phyloP scores from a whole-genome alignment of 2,888 invertebrate species.

The Dendrolimus pini region DNA sequence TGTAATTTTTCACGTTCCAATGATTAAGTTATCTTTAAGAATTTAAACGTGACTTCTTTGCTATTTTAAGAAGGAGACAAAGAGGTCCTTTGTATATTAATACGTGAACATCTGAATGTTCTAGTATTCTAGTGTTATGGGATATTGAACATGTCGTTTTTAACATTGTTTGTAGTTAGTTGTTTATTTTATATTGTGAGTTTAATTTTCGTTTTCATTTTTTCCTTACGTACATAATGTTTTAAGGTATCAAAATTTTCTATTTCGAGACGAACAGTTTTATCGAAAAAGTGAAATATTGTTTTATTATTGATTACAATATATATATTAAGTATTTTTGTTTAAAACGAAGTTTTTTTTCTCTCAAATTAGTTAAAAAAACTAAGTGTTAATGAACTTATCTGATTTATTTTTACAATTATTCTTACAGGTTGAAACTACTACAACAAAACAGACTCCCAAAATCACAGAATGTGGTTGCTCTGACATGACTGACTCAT shows the following conservation, averaged over 20 bases:
- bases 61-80: neutral
- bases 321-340: too few relatives aligned
- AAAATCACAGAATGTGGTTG: neutral
- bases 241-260: neutral
- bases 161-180: conserved; percentile 23
- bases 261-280: too few relatives aligned
- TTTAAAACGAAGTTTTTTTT: too few relatives aligned
- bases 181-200: conserved; percentile 30
- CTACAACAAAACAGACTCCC: neutral
- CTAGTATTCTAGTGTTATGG: neutral
- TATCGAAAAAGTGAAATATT: too few relatives aligned
- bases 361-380: too few relatives aligned
- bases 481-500: neutral
- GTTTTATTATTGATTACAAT: too few relatives aligned
- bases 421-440: neutral
- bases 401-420: too few relatives aligned
- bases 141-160: conserved; percentile 24
- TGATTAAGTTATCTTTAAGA: conserved; percentile 1
- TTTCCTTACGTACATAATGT: conserved; percentile 4
- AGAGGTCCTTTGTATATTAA: neutral
- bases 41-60: neutral
- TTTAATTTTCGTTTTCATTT: conserved; percentile 19
- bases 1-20: neutral
- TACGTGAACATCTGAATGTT: neutral
- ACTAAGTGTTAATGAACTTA: too few relatives aligned